phyloP scores from a whole-genome alignment of 2,113 vertebrate species.

The Alligator mississippiensis region DNA sequence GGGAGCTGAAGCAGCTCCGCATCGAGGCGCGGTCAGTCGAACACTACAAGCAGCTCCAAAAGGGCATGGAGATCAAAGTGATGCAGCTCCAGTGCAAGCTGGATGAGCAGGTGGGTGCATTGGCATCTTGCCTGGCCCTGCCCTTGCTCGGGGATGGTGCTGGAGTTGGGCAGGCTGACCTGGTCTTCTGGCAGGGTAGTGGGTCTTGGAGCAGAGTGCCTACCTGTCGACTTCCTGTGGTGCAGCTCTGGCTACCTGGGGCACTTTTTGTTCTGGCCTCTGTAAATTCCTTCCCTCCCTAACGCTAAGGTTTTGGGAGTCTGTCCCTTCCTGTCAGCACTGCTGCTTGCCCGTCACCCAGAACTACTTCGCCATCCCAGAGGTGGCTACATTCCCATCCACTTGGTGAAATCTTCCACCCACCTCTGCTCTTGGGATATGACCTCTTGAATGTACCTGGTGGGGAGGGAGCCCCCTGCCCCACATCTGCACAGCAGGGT shows the following conservation, averaged over 20 bases:
- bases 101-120: conserved; percentile 74
- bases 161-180: not conserved
- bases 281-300: not conserved
- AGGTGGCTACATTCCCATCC: not conserved
- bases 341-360: not conserved
- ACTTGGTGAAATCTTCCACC: not conserved
- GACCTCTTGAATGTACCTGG: too few species aligned
- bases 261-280: too few species aligned
- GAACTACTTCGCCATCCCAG: not conserved
- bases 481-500: too few species aligned
- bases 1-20: conserved; percentile 75
- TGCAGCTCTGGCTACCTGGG: too few species aligned
- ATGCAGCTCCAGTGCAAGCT: conserved; percentile 81
- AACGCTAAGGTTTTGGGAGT: not conserved
- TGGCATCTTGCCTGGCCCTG: not conserved
- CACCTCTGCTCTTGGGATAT: not conserved
- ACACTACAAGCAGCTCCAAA: conserved; percentile 81
- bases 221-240: too few species aligned
- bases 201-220: not conserved
- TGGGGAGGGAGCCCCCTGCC: too few species aligned
- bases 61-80: conserved; percentile 84
- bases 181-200: not conserved
- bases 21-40: conserved; percentile 74
- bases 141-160: not conserved
- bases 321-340: not conserved